phyloP scores from a whole-genome alignment of 2,113 vertebrate genomes.

The Suncus etruscus region DNA sequence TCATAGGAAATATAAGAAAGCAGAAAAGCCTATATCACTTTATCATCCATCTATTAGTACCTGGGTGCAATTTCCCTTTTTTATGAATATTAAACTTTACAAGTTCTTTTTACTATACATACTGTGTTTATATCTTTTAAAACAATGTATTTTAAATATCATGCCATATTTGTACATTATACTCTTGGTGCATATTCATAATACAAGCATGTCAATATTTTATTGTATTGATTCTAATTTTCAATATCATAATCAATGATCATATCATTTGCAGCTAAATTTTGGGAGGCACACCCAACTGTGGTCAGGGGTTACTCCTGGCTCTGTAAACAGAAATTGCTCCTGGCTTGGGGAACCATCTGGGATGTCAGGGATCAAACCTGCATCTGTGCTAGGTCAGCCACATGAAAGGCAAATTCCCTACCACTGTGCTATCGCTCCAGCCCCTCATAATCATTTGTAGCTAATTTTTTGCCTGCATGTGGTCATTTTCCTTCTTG shows the following conservation, averaged over 20 bases:
- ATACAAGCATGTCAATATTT: background rate
- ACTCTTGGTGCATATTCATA: background rate
- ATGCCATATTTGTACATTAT: background rate
- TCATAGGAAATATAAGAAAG: slow-evolving; percentile 8
- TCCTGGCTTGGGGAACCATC: no score
- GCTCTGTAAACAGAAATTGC: no score
- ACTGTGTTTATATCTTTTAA: background rate
- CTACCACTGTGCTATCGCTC: no score
- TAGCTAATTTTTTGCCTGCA: background rate
- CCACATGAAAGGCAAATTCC: no score
- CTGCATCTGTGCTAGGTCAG: no score
- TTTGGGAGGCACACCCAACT: no score
- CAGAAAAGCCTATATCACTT: background rate
- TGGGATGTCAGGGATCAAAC: no score
- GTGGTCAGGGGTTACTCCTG: no score
- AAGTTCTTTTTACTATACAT: background rate
- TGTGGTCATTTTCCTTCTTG: slow-evolving; percentile 26
- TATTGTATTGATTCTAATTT: background rate
- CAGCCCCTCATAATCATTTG: background rate
- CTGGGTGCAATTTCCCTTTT: no score
- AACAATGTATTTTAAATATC: slow-evolving; percentile 12
- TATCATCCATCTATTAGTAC: background rate
- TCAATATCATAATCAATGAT: slow-evolving; percentile 26
- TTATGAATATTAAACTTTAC: background rate
- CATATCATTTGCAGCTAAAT: no score